A percentile compares a stretch with the other conserved stretches of the same genome.
Evolutionary conservation across 2,113 vertebrate species (phyloP).

Genomic region (Struthidea cinerea): DNA sequence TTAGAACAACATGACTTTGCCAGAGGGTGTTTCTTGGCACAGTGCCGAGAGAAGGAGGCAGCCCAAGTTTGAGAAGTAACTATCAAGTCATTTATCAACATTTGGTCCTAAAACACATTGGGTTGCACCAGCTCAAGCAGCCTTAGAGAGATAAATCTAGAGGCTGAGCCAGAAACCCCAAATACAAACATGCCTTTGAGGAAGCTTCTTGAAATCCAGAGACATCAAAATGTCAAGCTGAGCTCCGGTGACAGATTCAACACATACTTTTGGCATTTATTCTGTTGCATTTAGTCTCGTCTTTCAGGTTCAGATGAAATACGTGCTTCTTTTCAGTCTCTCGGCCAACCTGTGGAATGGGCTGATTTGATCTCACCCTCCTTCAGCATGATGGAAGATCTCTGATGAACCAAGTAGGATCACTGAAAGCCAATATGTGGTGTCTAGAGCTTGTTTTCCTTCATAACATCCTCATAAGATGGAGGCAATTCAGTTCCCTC

Average conservation of each 20-base stretch:
- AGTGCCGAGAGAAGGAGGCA: not conserved
- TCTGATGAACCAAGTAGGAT: not conserved
- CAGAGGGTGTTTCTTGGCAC: constrained; percentile 36
- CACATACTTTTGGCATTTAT: not conserved
- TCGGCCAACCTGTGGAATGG: not conserved
- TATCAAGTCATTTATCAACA: constrained; percentile 22
- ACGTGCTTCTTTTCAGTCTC: not conserved
- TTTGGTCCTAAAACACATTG: not conserved
- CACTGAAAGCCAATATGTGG: not conserved
- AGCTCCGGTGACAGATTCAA: not conserved
- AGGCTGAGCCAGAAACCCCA: not conserved
- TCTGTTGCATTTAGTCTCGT: not conserved
- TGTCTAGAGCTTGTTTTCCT: constrained; percentile 3
- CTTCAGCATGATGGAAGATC: not conserved
- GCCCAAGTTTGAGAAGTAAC: not conserved
- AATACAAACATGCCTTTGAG: not conserved
- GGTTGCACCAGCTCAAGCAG: not conserved
- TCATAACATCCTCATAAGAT: constrained; percentile 70
- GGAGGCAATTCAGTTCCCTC: constrained; percentile 54
- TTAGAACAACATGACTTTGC: constrained; percentile 50
- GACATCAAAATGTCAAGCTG: not conserved
- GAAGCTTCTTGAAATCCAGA: not conserved
- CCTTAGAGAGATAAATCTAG: not conserved
- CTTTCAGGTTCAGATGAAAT: not conserved
- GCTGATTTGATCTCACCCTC: not conserved